Conservation (phyloP, 2,888 invertebrate genomes). For the Eupithecia inturbata region DNA sequence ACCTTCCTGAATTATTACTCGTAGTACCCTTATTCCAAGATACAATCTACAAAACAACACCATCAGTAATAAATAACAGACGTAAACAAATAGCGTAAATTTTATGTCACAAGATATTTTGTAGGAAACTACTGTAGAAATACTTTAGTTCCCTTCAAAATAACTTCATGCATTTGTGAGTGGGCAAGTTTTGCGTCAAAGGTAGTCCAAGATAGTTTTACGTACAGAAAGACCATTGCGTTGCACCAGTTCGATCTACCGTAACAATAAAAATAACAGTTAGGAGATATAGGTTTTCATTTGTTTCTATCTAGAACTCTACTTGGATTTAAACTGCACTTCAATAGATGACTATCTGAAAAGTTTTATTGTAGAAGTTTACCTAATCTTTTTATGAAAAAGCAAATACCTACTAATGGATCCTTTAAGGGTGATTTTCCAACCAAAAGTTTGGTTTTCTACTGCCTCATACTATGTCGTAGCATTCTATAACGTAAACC, state of each 20-base stretch:
- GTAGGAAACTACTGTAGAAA: neutral
- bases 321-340: neutral
- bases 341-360: neutral
- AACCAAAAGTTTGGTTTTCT: neutral
- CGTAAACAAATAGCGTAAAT: constrained; percentile 17
- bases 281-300: neutral
- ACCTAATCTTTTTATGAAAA: neutral
- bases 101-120: neutral
- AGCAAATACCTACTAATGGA: neutral
- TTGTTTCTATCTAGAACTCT: neutral
- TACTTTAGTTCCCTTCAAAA: constrained; percentile 18
- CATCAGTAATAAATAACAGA: neutral
- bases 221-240: constrained; percentile 5
- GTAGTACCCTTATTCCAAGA: neutral
- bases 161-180: constrained; percentile 41
- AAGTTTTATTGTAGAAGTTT: neutral
- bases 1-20: neutral
- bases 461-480: neutral
- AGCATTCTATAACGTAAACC: neutral
- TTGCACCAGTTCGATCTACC: neutral
- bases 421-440: neutral
- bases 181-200: constrained; percentile 34
- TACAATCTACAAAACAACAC: neutral
- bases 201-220: neutral
- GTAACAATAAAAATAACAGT: neutral